These are phyloP conservation scores for Campoplex capitator DNA, from an alignment of 2,888 invertebrate genomes.

Conservation along the genomic window DNA sequence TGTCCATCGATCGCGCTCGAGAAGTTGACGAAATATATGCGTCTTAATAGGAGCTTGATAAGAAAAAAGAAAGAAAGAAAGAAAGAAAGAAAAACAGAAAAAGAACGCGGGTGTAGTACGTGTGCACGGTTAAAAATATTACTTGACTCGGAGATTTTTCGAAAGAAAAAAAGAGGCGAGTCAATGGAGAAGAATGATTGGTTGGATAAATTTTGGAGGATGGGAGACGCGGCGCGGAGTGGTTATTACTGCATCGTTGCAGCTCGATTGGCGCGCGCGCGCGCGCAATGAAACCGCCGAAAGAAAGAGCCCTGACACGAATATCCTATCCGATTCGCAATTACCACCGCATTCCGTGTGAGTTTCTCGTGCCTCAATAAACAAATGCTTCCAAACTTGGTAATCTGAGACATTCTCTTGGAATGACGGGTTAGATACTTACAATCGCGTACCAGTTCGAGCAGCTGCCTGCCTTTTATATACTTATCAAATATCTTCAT, in stretches of 20 bases:
- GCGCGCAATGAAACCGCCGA: constrained; percentile 55
- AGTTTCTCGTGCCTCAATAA: constrained; percentile 64
- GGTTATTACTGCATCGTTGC: too few relatives aligned
- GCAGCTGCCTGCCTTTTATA: too few relatives aligned
- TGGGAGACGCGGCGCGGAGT: constrained; percentile 3
- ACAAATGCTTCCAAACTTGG: constrained; percentile 81
- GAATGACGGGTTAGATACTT: constrained; percentile 70
- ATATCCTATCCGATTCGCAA: constrained; percentile 65
- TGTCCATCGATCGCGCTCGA: neutral
- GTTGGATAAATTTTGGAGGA: neutral
- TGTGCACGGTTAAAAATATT: too few relatives aligned
- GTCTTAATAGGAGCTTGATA: neutral
- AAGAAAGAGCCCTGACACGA: constrained; percentile 78
- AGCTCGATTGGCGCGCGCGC: neutral
- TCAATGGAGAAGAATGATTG: neutral
- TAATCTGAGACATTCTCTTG: constrained; percentile 81
- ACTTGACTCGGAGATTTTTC: too few relatives aligned
- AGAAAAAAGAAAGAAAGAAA: too few relatives aligned
- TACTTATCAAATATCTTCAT: too few relatives aligned
- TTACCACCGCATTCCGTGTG: neutral
- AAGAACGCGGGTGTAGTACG: too few relatives aligned
- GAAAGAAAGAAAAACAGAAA: too few relatives aligned
- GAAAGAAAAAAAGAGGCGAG: too few relatives aligned
- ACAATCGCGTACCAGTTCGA: too few relatives aligned
- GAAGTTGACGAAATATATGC: neutral